Conservation (phyloP, 2,113 vertebrate genomes). For the Thomomys bottae region DNA sequence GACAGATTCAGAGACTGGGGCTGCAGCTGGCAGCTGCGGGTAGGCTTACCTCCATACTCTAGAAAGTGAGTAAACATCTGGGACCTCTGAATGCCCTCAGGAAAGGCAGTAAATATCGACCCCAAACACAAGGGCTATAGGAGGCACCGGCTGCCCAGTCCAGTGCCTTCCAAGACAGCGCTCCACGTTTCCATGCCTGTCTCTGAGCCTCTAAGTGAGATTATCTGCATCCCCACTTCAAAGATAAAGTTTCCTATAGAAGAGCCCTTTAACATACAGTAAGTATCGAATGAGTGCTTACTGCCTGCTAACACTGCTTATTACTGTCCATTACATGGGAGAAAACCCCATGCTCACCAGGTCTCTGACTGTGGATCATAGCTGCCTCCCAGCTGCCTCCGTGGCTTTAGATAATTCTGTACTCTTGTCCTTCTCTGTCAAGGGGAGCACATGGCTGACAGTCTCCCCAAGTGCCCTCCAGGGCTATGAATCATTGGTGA, state of each 20-base stretch:
- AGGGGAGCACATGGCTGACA: background rate
- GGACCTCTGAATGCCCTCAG: background rate
- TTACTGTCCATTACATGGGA: fast-evolving
- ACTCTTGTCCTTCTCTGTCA: background rate
- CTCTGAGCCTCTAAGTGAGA: background rate
- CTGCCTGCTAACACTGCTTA: background rate
- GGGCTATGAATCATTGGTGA: background rate
- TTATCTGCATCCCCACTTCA: too few species aligned
- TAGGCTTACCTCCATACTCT: background rate
- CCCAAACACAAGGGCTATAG: background rate
- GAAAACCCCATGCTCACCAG: background rate
- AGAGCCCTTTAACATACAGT: background rate
- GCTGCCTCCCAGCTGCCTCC: background rate
- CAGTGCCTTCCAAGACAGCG: background rate
- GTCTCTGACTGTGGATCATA: fast-evolving
- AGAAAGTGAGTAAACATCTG: background rate
- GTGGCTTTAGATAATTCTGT: background rate
- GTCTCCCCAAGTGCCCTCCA: background rate
- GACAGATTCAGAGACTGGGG: background rate
- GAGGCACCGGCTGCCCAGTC: fast-evolving
- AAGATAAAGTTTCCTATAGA: too few species aligned
- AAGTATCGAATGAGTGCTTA: background rate
- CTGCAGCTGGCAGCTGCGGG: background rate
- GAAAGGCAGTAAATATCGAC: background rate
- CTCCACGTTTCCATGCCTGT: background rate